Percentiles rank a stretch among this genome's conserved stretches.
These are phyloP conservation scores for Quadroppia sp. DNA, from an alignment of 2,888 invertebrate genomes.

Conservation along the genomic window DNA sequence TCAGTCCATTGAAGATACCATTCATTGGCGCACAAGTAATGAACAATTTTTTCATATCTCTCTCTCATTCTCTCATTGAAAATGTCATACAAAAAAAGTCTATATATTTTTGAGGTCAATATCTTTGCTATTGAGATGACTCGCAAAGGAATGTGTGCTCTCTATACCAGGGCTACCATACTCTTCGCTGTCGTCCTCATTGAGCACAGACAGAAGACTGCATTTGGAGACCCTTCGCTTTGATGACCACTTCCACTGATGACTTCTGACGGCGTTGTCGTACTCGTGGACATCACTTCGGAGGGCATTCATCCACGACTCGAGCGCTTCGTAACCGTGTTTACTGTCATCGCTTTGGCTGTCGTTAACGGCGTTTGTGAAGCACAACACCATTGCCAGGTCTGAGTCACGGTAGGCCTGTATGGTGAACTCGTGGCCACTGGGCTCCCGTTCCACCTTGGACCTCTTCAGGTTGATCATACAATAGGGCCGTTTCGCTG, in stretches of 20 bases:
- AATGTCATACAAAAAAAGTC: neutral
- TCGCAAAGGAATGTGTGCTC: neutral
- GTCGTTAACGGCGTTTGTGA: neutral
- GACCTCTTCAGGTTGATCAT: slow-evolving; percentile 29
- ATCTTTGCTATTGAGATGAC: neutral
- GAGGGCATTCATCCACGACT: slow-evolving; percentile 34
- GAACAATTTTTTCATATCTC: too few species aligned
- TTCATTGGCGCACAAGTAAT: too few species aligned
- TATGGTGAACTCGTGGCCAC: slow-evolving; percentile 8
- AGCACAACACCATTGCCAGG: slow-evolving; percentile 8
- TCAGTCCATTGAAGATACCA: too few species aligned
- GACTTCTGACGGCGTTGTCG: neutral
- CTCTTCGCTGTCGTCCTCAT: slow-evolving; percentile 33
- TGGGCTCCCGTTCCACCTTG: slow-evolving; percentile 1
- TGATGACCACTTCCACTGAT: slow-evolving; percentile 9
- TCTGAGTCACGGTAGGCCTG: slow-evolving; percentile 16
- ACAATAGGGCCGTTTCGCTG: slow-evolving; percentile 46
- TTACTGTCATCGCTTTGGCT: neutral
- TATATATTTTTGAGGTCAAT: neutral
- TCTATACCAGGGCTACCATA: slow-evolving; percentile 8
- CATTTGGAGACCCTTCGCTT: slow-evolving; percentile 24
- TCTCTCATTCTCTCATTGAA: too few species aligned
- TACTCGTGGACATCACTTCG: neutral
- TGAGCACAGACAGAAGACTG: slow-evolving; percentile 3
- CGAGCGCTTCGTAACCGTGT: neutral